Conservation (phyloP, 1,140 invertebrate genomes). For the Conopomorpha cramerella region DNA sequence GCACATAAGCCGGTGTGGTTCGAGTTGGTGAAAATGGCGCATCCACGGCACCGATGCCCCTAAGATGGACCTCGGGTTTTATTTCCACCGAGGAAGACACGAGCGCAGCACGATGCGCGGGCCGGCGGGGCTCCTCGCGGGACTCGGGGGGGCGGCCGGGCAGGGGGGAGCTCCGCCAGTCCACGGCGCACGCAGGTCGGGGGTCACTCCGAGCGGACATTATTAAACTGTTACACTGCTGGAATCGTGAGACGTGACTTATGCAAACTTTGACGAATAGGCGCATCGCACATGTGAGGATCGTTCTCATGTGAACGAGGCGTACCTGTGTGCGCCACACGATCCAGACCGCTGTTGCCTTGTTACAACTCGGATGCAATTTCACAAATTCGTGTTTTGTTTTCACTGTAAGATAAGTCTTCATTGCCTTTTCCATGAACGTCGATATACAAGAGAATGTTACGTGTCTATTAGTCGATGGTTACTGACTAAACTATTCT, state of each 20-base stretch:
- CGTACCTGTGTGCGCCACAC: no score
- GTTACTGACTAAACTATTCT: no score
- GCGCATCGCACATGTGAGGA: conserved; percentile 44
- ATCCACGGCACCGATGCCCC: conserved; percentile 54
- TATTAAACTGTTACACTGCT: conserved; percentile 55
- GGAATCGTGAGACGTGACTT: conserved; percentile 52
- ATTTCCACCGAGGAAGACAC: conserved; percentile 57
- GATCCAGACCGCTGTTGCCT: no score
- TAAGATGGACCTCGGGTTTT: conserved; percentile 55
- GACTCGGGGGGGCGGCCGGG: no score
- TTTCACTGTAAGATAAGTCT: no score
- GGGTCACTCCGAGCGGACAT: conserved; percentile 49
- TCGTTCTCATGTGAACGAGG: conserved; percentile 52
- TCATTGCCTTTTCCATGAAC: no score
- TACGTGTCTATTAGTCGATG: no score
- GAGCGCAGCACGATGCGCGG: conserved; percentile 54
- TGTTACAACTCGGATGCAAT: no score
- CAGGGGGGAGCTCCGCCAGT: no score
- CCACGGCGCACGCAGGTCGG: no score
- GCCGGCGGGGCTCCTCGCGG: conserved; percentile 50
- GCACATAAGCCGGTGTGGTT: conserved; percentile 15
- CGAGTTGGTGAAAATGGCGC: conserved; percentile 32
- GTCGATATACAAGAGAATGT: no score
- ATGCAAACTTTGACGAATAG: conserved; percentile 57
- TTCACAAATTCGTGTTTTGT: no score